Evolutionary conservation across 1,140 invertebrate genomes (phyloP), one percentile per base, ranked within the genome.

Genomic region (Bombus cullumanus): DNA sequence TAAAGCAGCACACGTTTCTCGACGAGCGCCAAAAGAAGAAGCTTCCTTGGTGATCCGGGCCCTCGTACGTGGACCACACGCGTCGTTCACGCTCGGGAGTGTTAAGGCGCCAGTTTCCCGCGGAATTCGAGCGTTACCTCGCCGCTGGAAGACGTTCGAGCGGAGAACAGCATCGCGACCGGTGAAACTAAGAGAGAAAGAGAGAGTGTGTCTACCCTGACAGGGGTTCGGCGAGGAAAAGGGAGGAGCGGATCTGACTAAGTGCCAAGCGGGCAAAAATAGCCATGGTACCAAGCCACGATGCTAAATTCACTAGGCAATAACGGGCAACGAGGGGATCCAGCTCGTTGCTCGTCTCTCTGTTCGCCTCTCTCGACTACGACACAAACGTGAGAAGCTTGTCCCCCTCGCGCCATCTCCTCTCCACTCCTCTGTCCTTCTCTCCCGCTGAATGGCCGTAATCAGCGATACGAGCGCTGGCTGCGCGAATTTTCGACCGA

Each of bases 201-300:
- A 47, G 41, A 57, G 28, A 0, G 59, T 0, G 59, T n/a, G 0
- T 18, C 18, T 53, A 22, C 6, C 12, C 59, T n/a, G 12, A n/a
- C 59, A 62, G 25, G 28, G 66, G 68, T 53, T 53, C 47, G 18
- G 47, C 47, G 47, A 53, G 25, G 43, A 53, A 39, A n/a, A 57
- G 41, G 59, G 13, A 31, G 25, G 39, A 79, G 37, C 71, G 88
- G 80, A 90, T 90, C 88, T 87, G 89, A 90, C 86, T 78, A 79
- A 86, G 86, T 87, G 89, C 89, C 89, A 90, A 88, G 66, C 83
- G 85, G 79, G 80, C 90, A 85, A 91, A 92, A 92, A 92, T 92
- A 92, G 88, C 82, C 86, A 53, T 75, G 85, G 72, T 90, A 77
- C 80, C 85, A 72, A 83, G 88, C 62, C 74, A 81, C 83, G 83